A percentile compares a stretch with the other conserved stretches of the same genome.
phyloP scores from a whole-genome alignment of 2,888 invertebrate species.

The Osedax frankpressi region DNA sequence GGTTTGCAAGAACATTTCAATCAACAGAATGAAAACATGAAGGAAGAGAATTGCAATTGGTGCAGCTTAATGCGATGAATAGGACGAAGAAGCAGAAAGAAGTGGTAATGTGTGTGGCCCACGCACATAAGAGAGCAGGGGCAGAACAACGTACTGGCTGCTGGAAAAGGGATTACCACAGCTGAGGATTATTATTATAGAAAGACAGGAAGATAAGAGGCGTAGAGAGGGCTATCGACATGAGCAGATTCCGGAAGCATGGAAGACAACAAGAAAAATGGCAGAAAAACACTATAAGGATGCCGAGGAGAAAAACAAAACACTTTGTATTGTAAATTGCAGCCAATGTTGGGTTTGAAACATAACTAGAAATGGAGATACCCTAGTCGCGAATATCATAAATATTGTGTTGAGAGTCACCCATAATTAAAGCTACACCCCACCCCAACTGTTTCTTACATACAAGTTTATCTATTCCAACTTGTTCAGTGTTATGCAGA shows the following conservation, averaged over 20 bases:
- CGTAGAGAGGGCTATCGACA: background rate
- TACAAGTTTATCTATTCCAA: too few species aligned
- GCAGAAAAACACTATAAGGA: background rate
- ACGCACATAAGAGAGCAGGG: background rate
- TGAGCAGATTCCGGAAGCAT: background rate
- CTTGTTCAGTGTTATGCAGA: background rate
- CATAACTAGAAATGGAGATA: background rate
- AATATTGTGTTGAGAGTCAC: background rate
- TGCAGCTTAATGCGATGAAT: background rate
- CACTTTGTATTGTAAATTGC: background rate
- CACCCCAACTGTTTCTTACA: too few species aligned
- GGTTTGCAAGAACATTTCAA: background rate
- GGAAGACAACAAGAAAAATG: background rate
- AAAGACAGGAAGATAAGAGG: slow-evolving; percentile 1
- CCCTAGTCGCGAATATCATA: background rate
- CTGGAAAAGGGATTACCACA: background rate
- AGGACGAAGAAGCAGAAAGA: background rate
- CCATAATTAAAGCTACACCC: background rate
- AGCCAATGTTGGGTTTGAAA: background rate
- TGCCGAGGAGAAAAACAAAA: background rate
- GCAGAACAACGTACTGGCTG: background rate
- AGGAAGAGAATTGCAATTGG: background rate
- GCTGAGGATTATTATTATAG: background rate
- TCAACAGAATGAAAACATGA: slow-evolving; percentile 1
- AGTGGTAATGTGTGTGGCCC: background rate